Conservation (phyloP, 2,113 vertebrate genomes). For the Leucosticte australis region DNA sequence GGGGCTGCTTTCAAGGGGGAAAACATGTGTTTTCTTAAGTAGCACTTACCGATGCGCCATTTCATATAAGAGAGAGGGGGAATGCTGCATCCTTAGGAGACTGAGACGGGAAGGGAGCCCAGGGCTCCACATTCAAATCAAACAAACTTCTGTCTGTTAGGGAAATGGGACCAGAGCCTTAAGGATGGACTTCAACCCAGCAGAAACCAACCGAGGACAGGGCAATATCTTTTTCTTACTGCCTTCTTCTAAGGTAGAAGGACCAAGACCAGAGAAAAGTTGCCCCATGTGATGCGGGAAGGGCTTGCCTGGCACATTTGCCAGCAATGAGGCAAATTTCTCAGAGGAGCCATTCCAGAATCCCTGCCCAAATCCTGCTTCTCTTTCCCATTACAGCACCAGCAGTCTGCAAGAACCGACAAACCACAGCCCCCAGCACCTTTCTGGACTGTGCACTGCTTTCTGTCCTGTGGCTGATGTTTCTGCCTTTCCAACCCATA, state of each 20-base stretch:
- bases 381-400: neutral
- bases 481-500: neutral
- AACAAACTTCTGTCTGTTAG: conserved; percentile 32
- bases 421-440: neutral
- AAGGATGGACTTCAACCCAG: neutral
- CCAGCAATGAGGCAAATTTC: neutral
- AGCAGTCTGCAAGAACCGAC: rapidly evolving
- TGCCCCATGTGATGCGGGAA: neutral
- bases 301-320: neutral
- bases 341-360: neutral
- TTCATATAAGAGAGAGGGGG: conserved; percentile 71
- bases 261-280: neutral
- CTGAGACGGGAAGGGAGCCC: conserved; percentile 37
- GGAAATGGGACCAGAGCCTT: neutral
- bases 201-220: neutral
- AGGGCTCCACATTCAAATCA: neutral
- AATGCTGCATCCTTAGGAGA: conserved; percentile 66
- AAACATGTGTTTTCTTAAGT: conserved; percentile 85
- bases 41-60: conserved; percentile 81
- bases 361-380: neutral
- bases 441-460: neutral
- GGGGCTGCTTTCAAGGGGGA: conserved; percentile 84
- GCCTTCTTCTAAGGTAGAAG: neutral
- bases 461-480: neutral
- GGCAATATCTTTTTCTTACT: neutral